Conservation (phyloP, 2,113 vertebrate genomes). For the Pholis gunnellus region DNA sequence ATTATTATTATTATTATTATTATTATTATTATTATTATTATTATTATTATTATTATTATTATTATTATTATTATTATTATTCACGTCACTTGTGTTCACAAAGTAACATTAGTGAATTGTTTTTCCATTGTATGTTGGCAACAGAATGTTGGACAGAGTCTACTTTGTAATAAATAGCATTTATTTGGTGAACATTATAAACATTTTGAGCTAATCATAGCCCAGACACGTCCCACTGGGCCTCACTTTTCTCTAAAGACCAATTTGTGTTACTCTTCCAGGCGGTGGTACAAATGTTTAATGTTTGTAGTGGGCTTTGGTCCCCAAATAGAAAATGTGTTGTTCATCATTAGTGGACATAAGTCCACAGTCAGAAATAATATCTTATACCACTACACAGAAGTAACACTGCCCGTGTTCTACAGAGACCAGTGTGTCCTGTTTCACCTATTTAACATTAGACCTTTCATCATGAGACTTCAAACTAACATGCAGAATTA, state of each 20-base stretch:
- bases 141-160: conserved; percentile 2
- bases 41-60: too few relatives aligned
- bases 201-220: conserved; percentile 26
- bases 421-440: not conserved
- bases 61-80: too few relatives aligned
- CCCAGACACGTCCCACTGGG: conserved; percentile 4
- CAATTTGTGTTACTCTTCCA: conserved; percentile 9
- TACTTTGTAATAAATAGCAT: not conserved
- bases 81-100: conserved; percentile 13
- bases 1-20: too few relatives aligned
- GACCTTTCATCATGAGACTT: not conserved
- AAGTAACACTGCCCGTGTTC: not conserved
- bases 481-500: not conserved
- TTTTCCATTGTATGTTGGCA: conserved; percentile 37
- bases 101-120: conserved; percentile 34
- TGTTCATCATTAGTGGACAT: not conserved
- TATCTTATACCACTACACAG: not conserved
- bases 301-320: not conserved
- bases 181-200: conserved; percentile 23
- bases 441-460: not conserved
- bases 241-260: conserved; percentile 5
- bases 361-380: not conserved
- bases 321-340: not conserved
- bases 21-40: too few relatives aligned
- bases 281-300: not conserved